These are phyloP conservation scores for Pseudochirops corinnae DNA, from an alignment of 2,797 vertebrate species.

Conservation along the genomic window DNA sequence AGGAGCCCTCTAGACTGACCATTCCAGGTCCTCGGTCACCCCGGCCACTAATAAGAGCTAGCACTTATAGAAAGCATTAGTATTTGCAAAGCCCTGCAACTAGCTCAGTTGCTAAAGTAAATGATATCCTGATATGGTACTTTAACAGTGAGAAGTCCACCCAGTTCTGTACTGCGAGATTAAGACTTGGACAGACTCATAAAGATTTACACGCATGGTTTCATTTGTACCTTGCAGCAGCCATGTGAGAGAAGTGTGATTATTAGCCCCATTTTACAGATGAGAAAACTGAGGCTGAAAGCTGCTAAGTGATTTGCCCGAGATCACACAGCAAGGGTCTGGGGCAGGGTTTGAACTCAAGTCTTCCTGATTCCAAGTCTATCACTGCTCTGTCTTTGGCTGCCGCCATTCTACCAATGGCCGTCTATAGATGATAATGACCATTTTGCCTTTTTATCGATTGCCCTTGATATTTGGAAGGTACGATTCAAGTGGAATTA, in stretches of 20 bases:
- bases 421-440: neutral
- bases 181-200: neutral
- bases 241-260: neutral
- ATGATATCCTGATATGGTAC: neutral
- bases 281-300: neutral
- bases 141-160: neutral
- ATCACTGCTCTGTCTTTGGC: neutral
- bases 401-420: neutral
- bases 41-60: neutral
- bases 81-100: neutral
- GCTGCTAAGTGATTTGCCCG: neutral
- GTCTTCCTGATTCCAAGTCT: neutral
- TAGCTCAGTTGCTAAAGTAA: neutral
- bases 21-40: neutral
- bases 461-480: neutral
- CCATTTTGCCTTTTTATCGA: neutral
- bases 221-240: neutral
- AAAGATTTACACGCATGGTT: neutral
- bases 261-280: neutral
- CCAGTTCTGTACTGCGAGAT: neutral
- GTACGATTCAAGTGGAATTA: neutral
- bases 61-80: neutral
- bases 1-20: neutral
- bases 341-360: neutral
- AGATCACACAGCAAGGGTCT: neutral